Evolutionary conservation across 2,888 invertebrate genomes (phyloP).

Genomic region (Microctonus hyperodae): DNA sequence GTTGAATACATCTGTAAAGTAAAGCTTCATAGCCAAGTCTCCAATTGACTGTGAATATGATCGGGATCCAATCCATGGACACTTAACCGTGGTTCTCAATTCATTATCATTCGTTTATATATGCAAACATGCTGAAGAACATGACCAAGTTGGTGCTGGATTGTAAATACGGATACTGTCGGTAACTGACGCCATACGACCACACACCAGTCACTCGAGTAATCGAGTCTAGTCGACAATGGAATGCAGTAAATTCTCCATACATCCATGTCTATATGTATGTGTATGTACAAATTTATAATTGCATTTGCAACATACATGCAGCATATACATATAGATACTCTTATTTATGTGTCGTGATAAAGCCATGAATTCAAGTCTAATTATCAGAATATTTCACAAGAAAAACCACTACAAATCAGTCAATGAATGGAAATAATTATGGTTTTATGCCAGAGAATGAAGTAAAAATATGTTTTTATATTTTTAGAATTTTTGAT

Average conservation of each 20-base stretch:
- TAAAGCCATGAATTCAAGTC: not conserved
- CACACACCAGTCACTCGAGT: too few relatives aligned
- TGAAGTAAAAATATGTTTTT: too few relatives aligned
- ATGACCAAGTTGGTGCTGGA: constrained; percentile 15
- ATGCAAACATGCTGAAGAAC: constrained; percentile 11
- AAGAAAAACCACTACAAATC: too few relatives aligned
- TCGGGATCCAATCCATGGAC: not conserved
- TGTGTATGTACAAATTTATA: not conserved
- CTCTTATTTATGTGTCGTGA: too few relatives aligned
- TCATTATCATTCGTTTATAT: not conserved
- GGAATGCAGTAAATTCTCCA: constrained; percentile 21
- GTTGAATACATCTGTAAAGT: not conserved
- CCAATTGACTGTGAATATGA: not conserved
- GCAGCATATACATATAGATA: too few relatives aligned
- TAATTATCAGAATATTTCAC: not conserved
- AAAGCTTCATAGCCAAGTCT: not conserved
- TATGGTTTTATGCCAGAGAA: too few relatives aligned
- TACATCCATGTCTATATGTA: not conserved
- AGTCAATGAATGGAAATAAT: too few relatives aligned
- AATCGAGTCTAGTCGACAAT: constrained; percentile 16
- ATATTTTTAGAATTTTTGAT: not conserved
- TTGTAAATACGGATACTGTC: not conserved
- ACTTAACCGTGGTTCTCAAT: constrained; percentile 17
- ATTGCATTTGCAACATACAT: too few relatives aligned
- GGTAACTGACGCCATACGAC: not conserved